Conservation (phyloP, 2,113 vertebrate species). For the Lipophrys pholis region DNA sequence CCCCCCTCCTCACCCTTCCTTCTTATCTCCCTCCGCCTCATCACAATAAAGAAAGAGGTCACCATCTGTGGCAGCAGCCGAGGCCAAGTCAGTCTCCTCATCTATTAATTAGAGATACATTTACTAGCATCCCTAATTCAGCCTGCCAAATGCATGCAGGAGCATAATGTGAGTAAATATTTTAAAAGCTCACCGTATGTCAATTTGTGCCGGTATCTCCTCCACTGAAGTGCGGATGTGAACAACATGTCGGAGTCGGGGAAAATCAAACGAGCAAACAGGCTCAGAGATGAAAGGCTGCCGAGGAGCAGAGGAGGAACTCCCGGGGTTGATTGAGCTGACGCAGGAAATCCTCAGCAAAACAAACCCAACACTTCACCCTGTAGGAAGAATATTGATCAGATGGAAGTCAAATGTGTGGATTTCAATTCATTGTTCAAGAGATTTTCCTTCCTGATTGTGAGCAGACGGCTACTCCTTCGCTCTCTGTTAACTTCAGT, state of each 20-base stretch:
- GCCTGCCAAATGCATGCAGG: constrained; percentile 32
- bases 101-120: constrained; percentile 68
- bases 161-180: constrained; percentile 67
- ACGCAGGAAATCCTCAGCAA: too few relatives aligned
- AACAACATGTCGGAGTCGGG: constrained; percentile 57
- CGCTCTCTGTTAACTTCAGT: too few relatives aligned
- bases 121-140: constrained; percentile 40
- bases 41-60: constrained; percentile 66
- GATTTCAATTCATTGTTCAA: too few relatives aligned
- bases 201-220: constrained; percentile 27
- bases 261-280: constrained; percentile 47
- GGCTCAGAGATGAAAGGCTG: constrained; percentile 4
- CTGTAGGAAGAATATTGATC: too few relatives aligned
- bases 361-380: too few relatives aligned
- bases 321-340: too few relatives aligned
- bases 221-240: constrained; percentile 34
- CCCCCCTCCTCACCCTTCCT: background rate
- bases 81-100: constrained; percentile 63
- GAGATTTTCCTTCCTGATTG: too few relatives aligned
- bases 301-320: background rate
- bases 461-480: too few relatives aligned
- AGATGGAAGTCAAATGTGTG: too few relatives aligned
- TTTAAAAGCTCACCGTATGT: constrained; percentile 52
- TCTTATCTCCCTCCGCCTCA: constrained; percentile 19
- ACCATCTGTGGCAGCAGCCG: constrained; percentile 74